Evolutionary conservation across 1,140 invertebrate genomes (phyloP).

Genomic region (Cyphomyrmex costatus): DNA sequence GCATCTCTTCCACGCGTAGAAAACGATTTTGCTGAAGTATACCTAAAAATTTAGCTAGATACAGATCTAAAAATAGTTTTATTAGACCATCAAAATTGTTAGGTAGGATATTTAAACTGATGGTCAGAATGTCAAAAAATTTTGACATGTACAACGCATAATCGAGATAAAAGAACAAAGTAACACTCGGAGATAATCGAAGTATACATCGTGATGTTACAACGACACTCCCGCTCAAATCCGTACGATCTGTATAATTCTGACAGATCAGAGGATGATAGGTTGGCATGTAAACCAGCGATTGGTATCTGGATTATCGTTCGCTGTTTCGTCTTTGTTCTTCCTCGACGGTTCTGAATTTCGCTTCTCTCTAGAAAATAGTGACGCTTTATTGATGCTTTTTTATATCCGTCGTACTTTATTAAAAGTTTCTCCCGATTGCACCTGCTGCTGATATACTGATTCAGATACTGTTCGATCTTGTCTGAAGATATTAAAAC

Average conservation of each 20-base stretch:
- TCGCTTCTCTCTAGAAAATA: neutral
- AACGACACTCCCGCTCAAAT: constrained; percentile 37
- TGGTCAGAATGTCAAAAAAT: no score
- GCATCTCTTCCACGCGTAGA: neutral
- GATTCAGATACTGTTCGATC: neutral
- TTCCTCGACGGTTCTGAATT: neutral
- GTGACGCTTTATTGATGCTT: neutral
- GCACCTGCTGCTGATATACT: neutral
- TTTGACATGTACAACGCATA: neutral
- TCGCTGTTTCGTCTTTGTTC: neutral
- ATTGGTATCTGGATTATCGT: constrained; percentile 65
- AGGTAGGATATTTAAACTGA: no score
- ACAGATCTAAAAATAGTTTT: no score
- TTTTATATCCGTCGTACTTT: constrained; percentile 5
- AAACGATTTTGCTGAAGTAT: no score
- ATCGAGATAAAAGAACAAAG: neutral
- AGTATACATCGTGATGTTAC: constrained; percentile 27
- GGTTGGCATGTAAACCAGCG: constrained; percentile 60
- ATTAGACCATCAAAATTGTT: no score
- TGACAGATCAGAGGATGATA: constrained; percentile 39
- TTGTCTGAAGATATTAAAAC: neutral
- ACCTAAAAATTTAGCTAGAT: no score
- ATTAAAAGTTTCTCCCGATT: neutral
- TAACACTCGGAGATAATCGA: neutral
- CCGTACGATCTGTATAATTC: constrained; percentile 64